Percentiles rank a stretch among this genome's conserved stretches.
Evolutionary conservation across 2,797 vertebrate genomes (phyloP).

Genomic region (Cyclopterus lumpus): DNA sequence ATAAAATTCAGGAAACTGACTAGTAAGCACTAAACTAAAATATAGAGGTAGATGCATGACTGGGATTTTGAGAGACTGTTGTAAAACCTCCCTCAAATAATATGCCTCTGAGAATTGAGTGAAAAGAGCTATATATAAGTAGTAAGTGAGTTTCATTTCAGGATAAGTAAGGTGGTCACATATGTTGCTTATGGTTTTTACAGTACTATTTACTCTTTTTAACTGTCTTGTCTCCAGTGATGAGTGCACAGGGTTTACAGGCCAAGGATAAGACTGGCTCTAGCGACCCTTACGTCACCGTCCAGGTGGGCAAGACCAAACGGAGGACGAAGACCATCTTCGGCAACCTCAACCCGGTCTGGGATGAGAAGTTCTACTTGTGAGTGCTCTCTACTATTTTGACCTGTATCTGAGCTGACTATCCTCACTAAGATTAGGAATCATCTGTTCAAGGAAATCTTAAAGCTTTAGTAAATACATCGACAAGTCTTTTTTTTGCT

Average conservation of each 20-base stretch:
- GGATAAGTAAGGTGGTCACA: neutral
- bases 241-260: slow-evolving; percentile 96
- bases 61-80: neutral
- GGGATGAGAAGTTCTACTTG: slow-evolving; percentile 99
- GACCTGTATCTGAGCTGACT: neutral
- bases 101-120: neutral
- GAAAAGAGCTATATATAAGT: neutral
- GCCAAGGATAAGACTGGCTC: slow-evolving; percentile 99
- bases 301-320: slow-evolving; percentile 98
- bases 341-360: slow-evolving; percentile 96
- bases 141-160: neutral
- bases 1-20: neutral
- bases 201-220: slow-evolving; percentile 15
- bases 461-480: slow-evolving; percentile 26
- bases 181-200: neutral
- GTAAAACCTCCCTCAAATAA: slow-evolving; percentile 3
- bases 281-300: slow-evolving; percentile 97
- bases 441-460: slow-evolving; percentile 10
- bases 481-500: neutral
- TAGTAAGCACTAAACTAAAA: slow-evolving; percentile 9
- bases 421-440: slow-evolving; percentile 33
- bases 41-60: neutral
- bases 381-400: slow-evolving; percentile 83
- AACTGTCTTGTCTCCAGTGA: slow-evolving; percentile 82
- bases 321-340: slow-evolving; percentile 98